Percentiles rank a stretch among this genome's conserved stretches.
These are phyloP conservation scores for Anguilla rostrata DNA, from an alignment of 2,113 vertebrate genomes.

Conservation along the genomic window DNA sequence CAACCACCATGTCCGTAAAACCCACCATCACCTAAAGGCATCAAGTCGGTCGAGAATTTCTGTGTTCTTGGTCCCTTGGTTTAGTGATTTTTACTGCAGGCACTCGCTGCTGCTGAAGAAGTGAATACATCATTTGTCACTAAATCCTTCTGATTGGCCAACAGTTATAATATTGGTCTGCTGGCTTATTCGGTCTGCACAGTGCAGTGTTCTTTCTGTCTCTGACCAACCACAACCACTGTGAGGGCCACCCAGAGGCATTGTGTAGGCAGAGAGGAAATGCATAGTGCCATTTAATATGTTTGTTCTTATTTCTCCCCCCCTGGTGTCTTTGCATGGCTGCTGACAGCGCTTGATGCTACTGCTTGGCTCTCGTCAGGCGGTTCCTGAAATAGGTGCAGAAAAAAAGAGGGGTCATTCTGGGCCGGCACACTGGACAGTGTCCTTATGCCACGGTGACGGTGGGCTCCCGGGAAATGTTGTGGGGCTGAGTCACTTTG, in stretches of 20 bases:
- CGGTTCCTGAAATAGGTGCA: not conserved
- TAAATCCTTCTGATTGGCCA: not conserved
- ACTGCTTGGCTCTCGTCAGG: not conserved
- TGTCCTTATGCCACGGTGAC: not conserved
- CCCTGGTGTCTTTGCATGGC: not conserved
- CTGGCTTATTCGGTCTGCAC: not conserved
- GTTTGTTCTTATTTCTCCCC: not conserved
- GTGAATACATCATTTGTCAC: not conserved
- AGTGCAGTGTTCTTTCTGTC: not conserved
- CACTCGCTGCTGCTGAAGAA: not conserved
- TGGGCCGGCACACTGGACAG: not conserved
- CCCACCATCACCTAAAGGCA: not conserved
- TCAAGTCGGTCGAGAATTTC: not conserved
- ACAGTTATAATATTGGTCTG: not conserved
- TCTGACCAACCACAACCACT: not conserved
- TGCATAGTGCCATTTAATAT: not conserved
- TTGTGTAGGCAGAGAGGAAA: not conserved
- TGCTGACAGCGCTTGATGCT: not conserved
- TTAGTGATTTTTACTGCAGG: not conserved
- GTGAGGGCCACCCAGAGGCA: not conserved
- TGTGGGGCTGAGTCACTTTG: conserved; percentile 1
- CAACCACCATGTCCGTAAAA: not conserved
- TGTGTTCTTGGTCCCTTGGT: not conserved
- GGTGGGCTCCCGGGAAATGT: not conserved
- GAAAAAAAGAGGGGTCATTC: not conserved